Evolutionary conservation across 1,140 invertebrate species (phyloP).

Genomic region (Atta cephalotes): DNA sequence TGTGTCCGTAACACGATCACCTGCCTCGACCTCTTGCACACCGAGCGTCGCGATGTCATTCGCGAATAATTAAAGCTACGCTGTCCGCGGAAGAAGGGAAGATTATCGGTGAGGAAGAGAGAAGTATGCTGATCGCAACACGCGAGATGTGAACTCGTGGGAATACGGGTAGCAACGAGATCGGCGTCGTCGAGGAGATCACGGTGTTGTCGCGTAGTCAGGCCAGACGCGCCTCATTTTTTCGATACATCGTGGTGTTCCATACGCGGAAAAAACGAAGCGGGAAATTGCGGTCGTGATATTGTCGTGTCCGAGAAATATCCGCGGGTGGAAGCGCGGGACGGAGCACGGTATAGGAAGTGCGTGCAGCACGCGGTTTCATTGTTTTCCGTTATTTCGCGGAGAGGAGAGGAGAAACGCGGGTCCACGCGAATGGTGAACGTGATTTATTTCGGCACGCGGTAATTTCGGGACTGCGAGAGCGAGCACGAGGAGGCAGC

Average conservation of each 20-base stretch:
- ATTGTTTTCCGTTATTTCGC: not conserved
- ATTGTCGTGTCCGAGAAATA: not conserved
- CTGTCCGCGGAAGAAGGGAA: not conserved
- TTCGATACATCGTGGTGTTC: no score
- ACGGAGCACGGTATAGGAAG: not conserved
- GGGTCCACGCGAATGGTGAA: not conserved
- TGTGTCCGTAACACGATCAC: conserved; percentile 25
- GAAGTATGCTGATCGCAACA: not conserved
- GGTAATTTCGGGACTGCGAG: conserved; percentile 27
- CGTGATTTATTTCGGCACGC: conserved; percentile 52
- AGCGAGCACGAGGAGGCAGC: not conserved
- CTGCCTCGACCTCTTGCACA: not conserved
- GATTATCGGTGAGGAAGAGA: not conserved
- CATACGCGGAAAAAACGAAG: not conserved
- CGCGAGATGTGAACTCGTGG: not conserved
- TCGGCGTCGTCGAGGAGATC: conserved; percentile 5
- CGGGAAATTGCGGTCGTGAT: not conserved
- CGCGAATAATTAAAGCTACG: conserved; percentile 23
- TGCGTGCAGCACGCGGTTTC: not conserved
- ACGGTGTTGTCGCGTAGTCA: not conserved
- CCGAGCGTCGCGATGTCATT: not conserved
- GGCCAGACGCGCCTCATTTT: not conserved
- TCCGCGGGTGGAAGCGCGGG: no score
- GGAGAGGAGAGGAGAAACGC: not conserved
- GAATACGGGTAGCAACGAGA: conserved; percentile 12